Evolutionary conservation across 2,113 vertebrate genomes (phyloP), one percentile per base, ranked within the genome.

Genomic region (Poicephalus meyeri): DNA sequence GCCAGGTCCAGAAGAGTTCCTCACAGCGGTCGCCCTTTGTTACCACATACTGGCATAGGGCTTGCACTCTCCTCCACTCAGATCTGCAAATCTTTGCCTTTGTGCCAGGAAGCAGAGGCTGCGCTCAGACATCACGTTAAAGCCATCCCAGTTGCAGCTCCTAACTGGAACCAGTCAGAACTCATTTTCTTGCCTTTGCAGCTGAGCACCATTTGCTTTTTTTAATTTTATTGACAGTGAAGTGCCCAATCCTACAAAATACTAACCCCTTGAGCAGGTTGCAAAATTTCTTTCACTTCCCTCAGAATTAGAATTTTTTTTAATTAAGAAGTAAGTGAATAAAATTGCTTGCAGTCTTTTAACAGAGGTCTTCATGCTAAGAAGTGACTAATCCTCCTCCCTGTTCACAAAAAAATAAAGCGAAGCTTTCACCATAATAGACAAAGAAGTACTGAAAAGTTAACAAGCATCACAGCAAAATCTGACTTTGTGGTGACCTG

Each of bases 281-380:
- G 52, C 39, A 86, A 80, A 83, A 41, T 53, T 83, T 87, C 47
- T 86, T 88, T 49, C 5, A 35, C 13, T 42, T 83, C 39, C n/a
- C 71, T 92, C 58, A 58, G 68, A 93, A 88, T 63, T 70, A 81
- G 53, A 58, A 9, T 37, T 68, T 68, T 71, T 82, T 82, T 79
- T 21, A 77, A 91, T 93, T 81, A 69, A 68, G 55, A 78, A 84
- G 47, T 60, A 83, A 92, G 72, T 78, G 94, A 74, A 72, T 64
- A 88, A 87, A 78, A 78, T 28, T 53, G 33, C 44, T 84, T 79
- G 10, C 24, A 86, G 65, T 68, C 80, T 89, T 92, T 49, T 77
- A 72, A 81, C 35, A 86, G 76, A 64, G 16, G 39, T 23, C 39
- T 53, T 89, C 47, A 50, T 89, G 65, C 56, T 89, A 85, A 74